Base-by-base conservation (phyloP, 2,113 vertebrate species). In the Miniopterus natalensis region DNA sequence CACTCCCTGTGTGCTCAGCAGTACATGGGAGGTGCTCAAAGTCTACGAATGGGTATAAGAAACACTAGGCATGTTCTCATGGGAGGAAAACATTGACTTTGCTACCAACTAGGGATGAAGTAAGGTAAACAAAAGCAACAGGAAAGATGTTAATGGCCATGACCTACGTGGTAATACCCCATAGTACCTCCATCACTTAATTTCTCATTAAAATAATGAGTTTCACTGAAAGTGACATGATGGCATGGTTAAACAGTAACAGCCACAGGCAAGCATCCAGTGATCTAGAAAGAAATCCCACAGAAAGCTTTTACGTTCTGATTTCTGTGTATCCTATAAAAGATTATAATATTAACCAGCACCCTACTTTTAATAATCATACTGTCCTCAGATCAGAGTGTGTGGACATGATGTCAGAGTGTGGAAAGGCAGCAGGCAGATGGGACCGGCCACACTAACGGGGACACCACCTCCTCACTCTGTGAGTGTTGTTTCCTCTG, bases 71-170 rank as follows among this genome's bases (percentile, higher is more conserved):
- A 5, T 51, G 0, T 27, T 12, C 51, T 95, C 31, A 5, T 1
- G 17, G 51, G 12, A 1, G 31, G 45, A 36, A 65, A n/a, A 15
- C 23, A 47, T 3, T 5, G 27, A 42, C 42, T 23, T 89, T 36
- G 47, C 29, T 31, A 1, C 59, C 27, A 12, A 23, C 27, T n/a
- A 9, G 4, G 29, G 45, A 57, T 18, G n/a, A 40, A 55, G 4
- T 17, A 5, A 17, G 7, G 3, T 8, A 75, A 29, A n/a, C 65
- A 53, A 10, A 80, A n/a, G 10, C 42, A 3, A 12, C 7, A 73
- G 68, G 8, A 29, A 42, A 55, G 11, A 15, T 2, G 2, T 3
- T 51, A 17, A 1, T 3, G 6, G 15, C 49, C 0, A 0, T n/a
- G 70, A 83, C 71, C 25, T 20, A 4, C 14, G 11, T 21, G 23